Evolutionary conservation across 2,113 vertebrate species (phyloP), one percentile per base, ranked within the genome.

Genomic region (Lota lota): DNA sequence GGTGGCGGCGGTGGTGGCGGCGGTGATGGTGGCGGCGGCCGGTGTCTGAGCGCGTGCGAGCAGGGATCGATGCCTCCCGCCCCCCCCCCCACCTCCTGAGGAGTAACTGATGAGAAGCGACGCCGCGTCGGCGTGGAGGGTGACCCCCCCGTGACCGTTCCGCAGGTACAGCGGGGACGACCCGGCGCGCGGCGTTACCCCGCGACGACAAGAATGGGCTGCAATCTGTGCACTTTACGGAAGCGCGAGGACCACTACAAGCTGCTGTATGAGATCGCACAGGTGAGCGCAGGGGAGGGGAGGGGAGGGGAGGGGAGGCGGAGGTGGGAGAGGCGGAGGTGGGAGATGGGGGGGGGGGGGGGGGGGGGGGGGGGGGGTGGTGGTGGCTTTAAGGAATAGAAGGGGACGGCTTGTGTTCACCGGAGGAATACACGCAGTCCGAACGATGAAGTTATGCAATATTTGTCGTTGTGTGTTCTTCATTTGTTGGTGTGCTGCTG

Each of bases 171-270:
- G 36, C 89, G 89, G 93, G 93, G 92, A 93, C 90, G 91, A 92
- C 90, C 36, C 5, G 92, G 93, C 92, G 92, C 90, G 88, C 89
- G 88, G 88, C 88, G 85, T 86, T 88, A 83, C 3, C 18, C 88
- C 84, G 90, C 92, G 86, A 93, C 92, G 82, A 87, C 91, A 94
- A 98, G 91, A 93, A 99, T 99, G 97, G 97, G 97, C 94, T 99
- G 97, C 95, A 98, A 96, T 96, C 92, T 99, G 91, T 99, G 97
- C 93, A 95, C 95, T 94, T 95, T 99, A 91, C 97, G 95, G 94
- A 98, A 98, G 92, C 94, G 95, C 93, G 97, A 99, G 89, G 97
- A 99, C 84, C 95, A 96, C 93, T 99, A 99, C 93, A 97, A 95
- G 95, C 94, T 98, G 92, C 95, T 99, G 65, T 99, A 99, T 88